Evolutionary conservation across 2,888 invertebrate genomes (phyloP).

Genomic region (Piscicola geometra): DNA sequence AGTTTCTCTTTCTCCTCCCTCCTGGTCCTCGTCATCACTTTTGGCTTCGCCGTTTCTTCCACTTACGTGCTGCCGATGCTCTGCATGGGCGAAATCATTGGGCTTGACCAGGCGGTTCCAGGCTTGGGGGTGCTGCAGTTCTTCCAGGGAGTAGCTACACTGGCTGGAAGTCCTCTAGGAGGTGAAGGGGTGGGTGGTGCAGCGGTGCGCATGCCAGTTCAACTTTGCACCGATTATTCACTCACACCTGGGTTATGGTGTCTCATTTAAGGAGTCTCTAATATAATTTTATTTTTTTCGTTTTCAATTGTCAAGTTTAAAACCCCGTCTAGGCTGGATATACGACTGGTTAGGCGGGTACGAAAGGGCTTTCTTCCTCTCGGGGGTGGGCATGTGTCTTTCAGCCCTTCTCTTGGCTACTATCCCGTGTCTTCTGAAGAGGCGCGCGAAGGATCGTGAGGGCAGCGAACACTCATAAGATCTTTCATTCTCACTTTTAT

Average conservation of each 20-base stretch:
- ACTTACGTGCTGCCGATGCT: constrained; percentile 33
- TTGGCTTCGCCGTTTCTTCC: constrained; percentile 18
- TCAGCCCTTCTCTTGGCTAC: neutral
- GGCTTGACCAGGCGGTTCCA: constrained; percentile 21
- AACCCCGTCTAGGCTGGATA: constrained; percentile 25
- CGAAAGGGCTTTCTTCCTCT: constrained; percentile 10
- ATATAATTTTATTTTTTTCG: too few relatives aligned
- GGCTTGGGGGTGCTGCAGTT: constrained; percentile 31
- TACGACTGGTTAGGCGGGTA: neutral
- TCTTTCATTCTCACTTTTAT: too few relatives aligned
- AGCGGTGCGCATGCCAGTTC: neutral
- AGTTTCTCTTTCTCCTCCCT: neutral
- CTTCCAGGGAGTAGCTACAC: constrained; percentile 26
- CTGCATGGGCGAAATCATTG: constrained; percentile 31
- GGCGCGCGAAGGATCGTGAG: too few relatives aligned
- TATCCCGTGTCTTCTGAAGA: constrained; percentile 6
- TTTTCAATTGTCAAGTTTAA: neutral
- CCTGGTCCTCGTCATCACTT: neutral
- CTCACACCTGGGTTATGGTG: too few relatives aligned
- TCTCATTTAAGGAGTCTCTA: too few relatives aligned
- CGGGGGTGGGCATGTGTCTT: constrained; percentile 16
- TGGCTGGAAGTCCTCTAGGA: constrained; percentile 26
- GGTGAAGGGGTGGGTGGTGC: neutral
- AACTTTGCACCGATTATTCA: too few relatives aligned
- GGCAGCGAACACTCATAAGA: too few relatives aligned